Conservation (phyloP, 2,888 invertebrate species). For the Nymphalis c-album region DNA sequence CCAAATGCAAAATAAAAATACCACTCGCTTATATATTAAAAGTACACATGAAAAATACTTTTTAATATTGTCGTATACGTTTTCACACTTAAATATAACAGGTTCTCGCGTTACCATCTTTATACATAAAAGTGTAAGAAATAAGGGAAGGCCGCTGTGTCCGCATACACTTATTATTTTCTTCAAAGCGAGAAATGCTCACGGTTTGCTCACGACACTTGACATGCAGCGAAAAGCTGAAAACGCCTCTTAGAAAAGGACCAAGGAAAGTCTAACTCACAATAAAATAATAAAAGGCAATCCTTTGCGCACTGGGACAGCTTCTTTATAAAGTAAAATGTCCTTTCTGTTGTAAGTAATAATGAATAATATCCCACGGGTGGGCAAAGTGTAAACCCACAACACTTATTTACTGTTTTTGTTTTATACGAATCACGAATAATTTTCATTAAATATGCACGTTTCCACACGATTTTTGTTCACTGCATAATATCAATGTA, state of each 20-base stretch:
- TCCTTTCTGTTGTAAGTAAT: neutral
- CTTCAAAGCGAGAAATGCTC: slow-evolving; percentile 27
- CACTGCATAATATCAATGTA: too few species aligned
- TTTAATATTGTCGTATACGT: neutral
- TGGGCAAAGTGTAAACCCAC: too few species aligned
- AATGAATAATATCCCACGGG: neutral
- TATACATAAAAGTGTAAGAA: neutral
- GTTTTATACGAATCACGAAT: too few species aligned
- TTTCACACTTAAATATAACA: slow-evolving; percentile 5
- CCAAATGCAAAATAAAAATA: too few species aligned
- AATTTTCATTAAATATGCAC: too few species aligned
- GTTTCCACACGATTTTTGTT: too few species aligned
- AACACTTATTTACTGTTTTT: too few species aligned
- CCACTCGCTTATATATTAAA: neutral
- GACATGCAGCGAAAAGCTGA: slow-evolving; percentile 31
- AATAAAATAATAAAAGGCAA: slow-evolving; percentile 33
- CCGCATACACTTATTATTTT: slow-evolving; percentile 31
- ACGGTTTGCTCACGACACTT: slow-evolving; percentile 27
- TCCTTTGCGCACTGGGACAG: slow-evolving; percentile 10
- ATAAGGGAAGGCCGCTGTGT: slow-evolving; percentile 7
- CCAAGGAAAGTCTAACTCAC: slow-evolving; percentile 11
- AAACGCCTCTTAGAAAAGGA: slow-evolving; percentile 33
- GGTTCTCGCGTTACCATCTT: neutral
- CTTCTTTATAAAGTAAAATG: slow-evolving; percentile 5
- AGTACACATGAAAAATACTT: neutral